Conservation (phyloP, 2,797 vertebrate genomes). For the Varecia variegata region DNA sequence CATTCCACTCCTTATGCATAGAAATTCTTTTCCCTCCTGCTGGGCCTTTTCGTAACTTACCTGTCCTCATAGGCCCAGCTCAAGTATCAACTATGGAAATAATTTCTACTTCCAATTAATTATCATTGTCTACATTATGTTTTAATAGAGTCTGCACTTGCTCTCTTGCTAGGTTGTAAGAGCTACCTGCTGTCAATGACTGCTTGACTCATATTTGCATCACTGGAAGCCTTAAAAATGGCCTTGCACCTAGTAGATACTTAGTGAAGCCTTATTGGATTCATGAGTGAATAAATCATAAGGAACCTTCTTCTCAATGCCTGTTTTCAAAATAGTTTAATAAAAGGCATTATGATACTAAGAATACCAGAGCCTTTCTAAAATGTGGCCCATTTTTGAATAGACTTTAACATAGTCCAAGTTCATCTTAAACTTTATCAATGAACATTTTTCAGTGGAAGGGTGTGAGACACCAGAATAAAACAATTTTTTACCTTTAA, state of each 20-base stretch:
- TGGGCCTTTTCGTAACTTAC: not conserved
- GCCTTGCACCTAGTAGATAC: not conserved
- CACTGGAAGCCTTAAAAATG: not conserved
- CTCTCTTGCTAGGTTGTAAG: not conserved
- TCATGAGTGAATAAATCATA: not conserved
- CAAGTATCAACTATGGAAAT: not conserved
- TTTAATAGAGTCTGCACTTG: not conserved
- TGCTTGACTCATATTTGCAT: not conserved
- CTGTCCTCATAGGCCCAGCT: not conserved
- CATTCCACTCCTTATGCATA: not conserved
- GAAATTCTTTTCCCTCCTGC: not conserved
- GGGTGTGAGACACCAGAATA: not conserved
- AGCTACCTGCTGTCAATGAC: not conserved
- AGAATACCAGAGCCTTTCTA: not conserved
- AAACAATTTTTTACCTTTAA: not conserved
- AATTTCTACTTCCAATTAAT: not conserved
- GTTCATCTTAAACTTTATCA: not conserved
- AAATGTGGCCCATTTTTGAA: not conserved
- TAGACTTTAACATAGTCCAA: not conserved
- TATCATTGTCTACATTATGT: not conserved
- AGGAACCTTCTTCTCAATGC: not conserved
- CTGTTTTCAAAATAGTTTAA: not conserved
- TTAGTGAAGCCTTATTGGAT: not conserved
- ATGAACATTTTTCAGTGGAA: constrained; percentile 1
- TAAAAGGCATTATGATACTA: not conserved